Conservation (phyloP, 2,797 vertebrate species). For the Sarcoramphus papa region DNA sequence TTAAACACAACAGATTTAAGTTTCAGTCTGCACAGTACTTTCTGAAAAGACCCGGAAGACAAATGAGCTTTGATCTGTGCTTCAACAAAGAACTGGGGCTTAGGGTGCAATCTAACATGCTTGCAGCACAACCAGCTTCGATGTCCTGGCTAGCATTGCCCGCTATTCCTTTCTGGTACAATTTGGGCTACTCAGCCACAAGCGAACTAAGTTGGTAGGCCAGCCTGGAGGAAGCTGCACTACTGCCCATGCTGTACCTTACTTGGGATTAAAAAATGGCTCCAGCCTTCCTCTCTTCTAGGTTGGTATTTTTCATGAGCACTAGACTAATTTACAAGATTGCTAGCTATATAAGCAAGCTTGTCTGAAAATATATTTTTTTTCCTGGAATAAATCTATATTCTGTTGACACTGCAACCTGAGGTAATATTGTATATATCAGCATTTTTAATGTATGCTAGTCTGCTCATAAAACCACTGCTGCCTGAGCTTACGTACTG, state of each 20-base stretch:
- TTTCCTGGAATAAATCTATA: not conserved
- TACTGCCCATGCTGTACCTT: not conserved
- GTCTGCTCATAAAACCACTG: not conserved
- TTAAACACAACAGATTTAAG: not conserved
- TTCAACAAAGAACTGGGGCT: not conserved
- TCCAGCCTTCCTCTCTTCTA: not conserved
- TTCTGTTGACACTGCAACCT: not conserved
- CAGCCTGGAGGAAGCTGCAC: not conserved
- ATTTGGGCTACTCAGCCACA: not conserved
- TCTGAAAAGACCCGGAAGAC: not conserved
- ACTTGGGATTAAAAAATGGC: not conserved
- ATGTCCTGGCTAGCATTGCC: not conserved
- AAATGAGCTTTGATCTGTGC: not conserved
- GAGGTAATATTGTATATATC: not conserved
- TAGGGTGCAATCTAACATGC: not conserved
- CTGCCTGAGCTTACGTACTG: not conserved
- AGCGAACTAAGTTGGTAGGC: not conserved
- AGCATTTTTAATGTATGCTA: conserved; percentile 1
- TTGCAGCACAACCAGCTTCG: not conserved
- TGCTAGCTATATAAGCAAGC: not conserved
- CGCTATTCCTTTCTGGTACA: not conserved
- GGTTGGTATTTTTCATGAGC: not conserved
- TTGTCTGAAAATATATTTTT: not conserved
- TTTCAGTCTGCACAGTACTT: not conserved
- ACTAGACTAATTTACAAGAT: not conserved